These are phyloP conservation scores for Drosophila asahinai DNA, from an alignment of 1,140 invertebrate genomes.

Conservation along the genomic window DNA sequence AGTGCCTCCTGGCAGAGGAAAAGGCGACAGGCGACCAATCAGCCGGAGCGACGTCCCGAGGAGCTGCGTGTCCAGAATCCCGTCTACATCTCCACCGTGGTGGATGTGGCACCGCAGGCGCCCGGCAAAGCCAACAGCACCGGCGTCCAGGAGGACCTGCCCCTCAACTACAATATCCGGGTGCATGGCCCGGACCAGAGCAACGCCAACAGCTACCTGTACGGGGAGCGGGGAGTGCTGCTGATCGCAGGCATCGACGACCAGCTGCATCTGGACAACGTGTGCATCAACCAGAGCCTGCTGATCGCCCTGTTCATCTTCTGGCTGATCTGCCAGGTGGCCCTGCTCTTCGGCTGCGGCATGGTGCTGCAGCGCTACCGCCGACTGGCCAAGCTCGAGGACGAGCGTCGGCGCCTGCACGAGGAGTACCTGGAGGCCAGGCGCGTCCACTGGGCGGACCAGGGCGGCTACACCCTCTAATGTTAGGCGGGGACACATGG, in stretches of 20 bases:
- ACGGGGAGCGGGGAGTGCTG: constrained; percentile 85
- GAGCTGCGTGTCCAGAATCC: constrained; percentile 71
- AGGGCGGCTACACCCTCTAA: constrained; percentile 80
- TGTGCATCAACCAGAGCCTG: constrained; percentile 81
- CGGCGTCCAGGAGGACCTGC: constrained; percentile 67
- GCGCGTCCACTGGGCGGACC: constrained; percentile 82
- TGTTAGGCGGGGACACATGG: constrained; percentile 16
- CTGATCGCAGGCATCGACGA: constrained; percentile 86
- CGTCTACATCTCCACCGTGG: constrained; percentile 74
- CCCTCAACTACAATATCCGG: constrained; percentile 85
- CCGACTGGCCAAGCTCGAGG: constrained; percentile 75
- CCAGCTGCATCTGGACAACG: constrained; percentile 71
- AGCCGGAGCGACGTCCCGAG: constrained; percentile 25
- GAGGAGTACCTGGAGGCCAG: constrained; percentile 77
- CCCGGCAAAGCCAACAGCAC: constrained; percentile 26
- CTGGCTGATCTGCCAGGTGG: constrained; percentile 80
- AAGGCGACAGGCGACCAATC: constrained; percentile 38
- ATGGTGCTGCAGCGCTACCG: constrained; percentile 79
- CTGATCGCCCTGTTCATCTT: constrained; percentile 80
- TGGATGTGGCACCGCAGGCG: constrained; percentile 51
- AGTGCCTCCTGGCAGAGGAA: constrained; percentile 41
- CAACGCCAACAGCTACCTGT: constrained; percentile 83
- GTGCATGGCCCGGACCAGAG: constrained; percentile 84
- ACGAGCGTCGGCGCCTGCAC: constrained; percentile 75
- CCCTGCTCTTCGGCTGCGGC: constrained; percentile 77